Percentiles rank a stretch among this genome's conserved stretches.
Evolutionary conservation across 2,888 invertebrate species (phyloP).

Genomic region (Trissonchulus latispiculum): DNA sequence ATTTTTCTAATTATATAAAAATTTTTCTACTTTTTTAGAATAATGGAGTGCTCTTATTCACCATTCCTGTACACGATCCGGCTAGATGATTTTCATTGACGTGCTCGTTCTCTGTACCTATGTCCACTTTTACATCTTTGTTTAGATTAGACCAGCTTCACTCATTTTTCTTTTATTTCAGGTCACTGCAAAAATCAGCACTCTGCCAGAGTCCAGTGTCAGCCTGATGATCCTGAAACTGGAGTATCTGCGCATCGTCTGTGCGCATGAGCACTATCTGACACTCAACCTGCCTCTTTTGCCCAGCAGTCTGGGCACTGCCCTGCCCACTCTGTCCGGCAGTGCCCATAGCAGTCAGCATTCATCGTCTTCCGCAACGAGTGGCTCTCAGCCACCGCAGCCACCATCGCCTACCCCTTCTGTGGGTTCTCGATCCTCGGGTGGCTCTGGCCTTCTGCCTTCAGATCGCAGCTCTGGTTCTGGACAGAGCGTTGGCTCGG

Average conservation of each 20-base stretch:
- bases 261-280: slow-evolving; percentile 89
- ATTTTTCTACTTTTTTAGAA: too few relatives aligned
- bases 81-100: too few relatives aligned
- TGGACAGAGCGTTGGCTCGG: slow-evolving; percentile 23
- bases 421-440: slow-evolving; percentile 22
- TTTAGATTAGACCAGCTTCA: too few relatives aligned
- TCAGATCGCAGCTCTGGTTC: slow-evolving; percentile 6
- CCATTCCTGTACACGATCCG: too few relatives aligned
- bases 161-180: slow-evolving; percentile 58
- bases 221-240: slow-evolving; percentile 55
- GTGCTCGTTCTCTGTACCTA: too few relatives aligned
- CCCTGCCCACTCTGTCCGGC: not conserved
- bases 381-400: too few relatives aligned
- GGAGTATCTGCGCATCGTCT: slow-evolving; percentile 80
- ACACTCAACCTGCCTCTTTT: slow-evolving; percentile 76
- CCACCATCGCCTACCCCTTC: slow-evolving; percentile 17
- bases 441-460: not conserved
- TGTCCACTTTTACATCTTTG: too few relatives aligned
- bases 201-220: slow-evolving; percentile 51
- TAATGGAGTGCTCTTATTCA: too few relatives aligned
- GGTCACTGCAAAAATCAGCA: slow-evolving; percentile 58
- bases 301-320: slow-evolving; percentile 44
- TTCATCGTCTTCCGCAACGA: too few relatives aligned
- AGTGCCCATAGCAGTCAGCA: not conserved
- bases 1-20: too few relatives aligned